A percentile compares a stretch with the other conserved stretches of the same genome.
These are phyloP conservation scores for Enteromius fasciolatus DNA, from an alignment of 2,797 vertebrate species.

Conservation along the genomic window DNA sequence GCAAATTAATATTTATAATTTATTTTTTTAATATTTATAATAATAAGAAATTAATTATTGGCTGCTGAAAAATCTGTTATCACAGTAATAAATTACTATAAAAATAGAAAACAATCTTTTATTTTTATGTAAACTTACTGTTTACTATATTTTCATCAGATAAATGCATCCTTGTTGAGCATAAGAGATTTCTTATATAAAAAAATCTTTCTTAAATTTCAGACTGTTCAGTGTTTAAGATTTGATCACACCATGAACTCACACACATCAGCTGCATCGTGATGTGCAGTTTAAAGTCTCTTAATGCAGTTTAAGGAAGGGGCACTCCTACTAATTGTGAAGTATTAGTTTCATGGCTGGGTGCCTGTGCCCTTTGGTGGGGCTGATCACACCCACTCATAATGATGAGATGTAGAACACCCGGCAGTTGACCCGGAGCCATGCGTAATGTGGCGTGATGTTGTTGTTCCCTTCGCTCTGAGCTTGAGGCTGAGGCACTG, in stretches of 20 bases:
- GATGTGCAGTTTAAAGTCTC: slow-evolving; percentile 28
- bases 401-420: slow-evolving; percentile 55
- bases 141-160: background rate
- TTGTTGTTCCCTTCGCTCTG: slow-evolving; percentile 25
- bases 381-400: slow-evolving; percentile 46
- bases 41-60: background rate
- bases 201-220: background rate
- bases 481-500: slow-evolving; percentile 33
- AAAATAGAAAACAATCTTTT: background rate
- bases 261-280: background rate
- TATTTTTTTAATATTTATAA: background rate
- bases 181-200: background rate
- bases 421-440: slow-evolving; percentile 51
- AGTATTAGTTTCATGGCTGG: slow-evolving; percentile 35
- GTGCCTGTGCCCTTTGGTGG: slow-evolving; percentile 39
- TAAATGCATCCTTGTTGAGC: background rate
- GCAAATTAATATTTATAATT: no score
- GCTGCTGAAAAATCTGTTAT: background rate
- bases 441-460: slow-evolving; percentile 28
- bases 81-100: no score
- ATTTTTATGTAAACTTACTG: background rate
- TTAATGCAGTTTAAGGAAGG: slow-evolving; percentile 37
- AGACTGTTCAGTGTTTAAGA: background rate
- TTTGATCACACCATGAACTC: background rate
- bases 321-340: slow-evolving; percentile 35